These are phyloP conservation scores for Tinea semifulvella DNA, from an alignment of 2,888 invertebrate species.

Conservation along the genomic window DNA sequence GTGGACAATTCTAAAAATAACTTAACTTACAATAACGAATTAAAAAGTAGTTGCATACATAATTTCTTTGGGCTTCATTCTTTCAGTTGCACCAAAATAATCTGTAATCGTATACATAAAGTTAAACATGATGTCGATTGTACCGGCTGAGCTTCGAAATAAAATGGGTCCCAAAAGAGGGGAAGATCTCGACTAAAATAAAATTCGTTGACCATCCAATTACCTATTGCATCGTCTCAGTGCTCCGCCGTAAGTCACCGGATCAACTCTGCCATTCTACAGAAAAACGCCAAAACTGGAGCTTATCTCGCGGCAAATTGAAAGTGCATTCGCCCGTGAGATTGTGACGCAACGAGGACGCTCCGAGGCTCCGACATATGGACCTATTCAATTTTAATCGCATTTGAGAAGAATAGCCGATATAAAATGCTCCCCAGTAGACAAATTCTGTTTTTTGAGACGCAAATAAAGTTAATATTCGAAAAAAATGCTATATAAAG, in stretches of 20 bases:
- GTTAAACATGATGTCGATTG: too few relatives aligned
- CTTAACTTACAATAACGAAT: too few relatives aligned
- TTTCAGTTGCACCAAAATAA: too few relatives aligned
- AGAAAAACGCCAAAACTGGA: constrained; percentile 61
- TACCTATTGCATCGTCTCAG: constrained; percentile 41
- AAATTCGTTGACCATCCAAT: constrained; percentile 57
- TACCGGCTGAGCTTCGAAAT: too few relatives aligned
- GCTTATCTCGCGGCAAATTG: constrained; percentile 66
- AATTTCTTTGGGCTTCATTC: too few relatives aligned
- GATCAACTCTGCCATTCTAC: constrained; percentile 60
- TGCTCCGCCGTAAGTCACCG: constrained; percentile 58
- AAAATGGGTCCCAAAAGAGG: background rate
- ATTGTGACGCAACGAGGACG: constrained; percentile 57
- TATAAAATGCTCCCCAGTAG: constrained; percentile 49
- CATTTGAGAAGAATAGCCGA: constrained; percentile 64
- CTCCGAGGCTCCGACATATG: constrained; percentile 56
- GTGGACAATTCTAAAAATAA: too few relatives aligned
- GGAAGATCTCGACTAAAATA: constrained; percentile 31
- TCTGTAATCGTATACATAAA: too few relatives aligned
- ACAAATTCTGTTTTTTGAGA: too few relatives aligned
- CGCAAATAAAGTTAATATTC: too few relatives aligned
- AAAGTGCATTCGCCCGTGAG: constrained; percentile 62
- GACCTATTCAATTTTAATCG: constrained; percentile 67
- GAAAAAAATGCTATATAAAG: too few relatives aligned
- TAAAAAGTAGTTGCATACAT: too few relatives aligned